These are phyloP conservation scores for crab-eating macaque (Macaca fascicularis) DNA, from an alignment of 2,113 vertebrate species.

Conservation along the genomic window DNA sequence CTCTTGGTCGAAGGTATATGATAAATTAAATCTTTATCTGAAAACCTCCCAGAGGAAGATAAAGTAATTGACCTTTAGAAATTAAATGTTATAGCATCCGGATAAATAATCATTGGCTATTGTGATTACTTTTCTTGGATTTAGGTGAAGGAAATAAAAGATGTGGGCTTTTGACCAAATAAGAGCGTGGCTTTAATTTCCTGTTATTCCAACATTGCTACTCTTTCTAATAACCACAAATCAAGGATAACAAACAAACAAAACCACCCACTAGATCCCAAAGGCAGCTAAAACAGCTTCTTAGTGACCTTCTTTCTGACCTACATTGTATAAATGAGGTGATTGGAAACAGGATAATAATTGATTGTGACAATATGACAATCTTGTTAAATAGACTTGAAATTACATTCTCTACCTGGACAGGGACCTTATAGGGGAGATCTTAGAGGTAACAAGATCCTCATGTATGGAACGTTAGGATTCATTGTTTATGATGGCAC, in stretches of 20 bases:
- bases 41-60: constrained; percentile 30
- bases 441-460: neutral
- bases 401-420: neutral
- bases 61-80: constrained; percentile 59
- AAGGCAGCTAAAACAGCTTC: neutral
- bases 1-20: constrained; percentile 33
- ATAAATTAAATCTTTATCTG: constrained; percentile 66
- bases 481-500: neutral
- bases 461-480: neutral
- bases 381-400: neutral
- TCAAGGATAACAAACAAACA: neutral
- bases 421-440: neutral
- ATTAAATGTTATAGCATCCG: constrained; percentile 13
- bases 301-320: neutral
- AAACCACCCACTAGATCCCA: neutral
- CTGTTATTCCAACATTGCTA: neutral
- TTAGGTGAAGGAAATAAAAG: neutral
- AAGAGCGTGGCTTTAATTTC: neutral
- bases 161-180: neutral
- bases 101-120: neutral
- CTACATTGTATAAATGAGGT: neutral
- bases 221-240: constrained; percentile 13
- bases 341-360: neutral
- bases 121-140: neutral
- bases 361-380: neutral